Evolutionary conservation across 2,888 invertebrate species (phyloP).

Genomic region (Pomacea canaliculata): DNA sequence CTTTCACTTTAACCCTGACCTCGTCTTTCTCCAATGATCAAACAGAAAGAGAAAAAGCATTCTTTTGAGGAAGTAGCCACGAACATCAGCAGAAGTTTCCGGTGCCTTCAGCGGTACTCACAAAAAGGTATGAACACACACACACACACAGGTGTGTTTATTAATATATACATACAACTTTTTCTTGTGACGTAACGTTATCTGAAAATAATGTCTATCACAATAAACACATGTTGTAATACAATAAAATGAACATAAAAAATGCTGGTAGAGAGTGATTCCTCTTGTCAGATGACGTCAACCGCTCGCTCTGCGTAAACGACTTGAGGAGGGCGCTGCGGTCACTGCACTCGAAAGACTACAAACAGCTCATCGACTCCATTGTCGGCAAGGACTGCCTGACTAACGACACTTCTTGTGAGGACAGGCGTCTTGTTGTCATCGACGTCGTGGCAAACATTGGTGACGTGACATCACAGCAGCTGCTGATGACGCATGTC

Average conservation of each 20-base stretch:
- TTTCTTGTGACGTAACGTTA: not conserved
- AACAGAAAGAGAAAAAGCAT: conserved; percentile 3
- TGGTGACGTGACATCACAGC: conserved; percentile 40
- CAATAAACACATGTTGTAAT: not conserved
- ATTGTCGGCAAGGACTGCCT: conserved; percentile 36
- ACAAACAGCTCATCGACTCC: conserved; percentile 27
- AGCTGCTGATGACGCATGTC: conserved; percentile 37
- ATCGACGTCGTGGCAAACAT: conserved; percentile 43
- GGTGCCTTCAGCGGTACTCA: not conserved
- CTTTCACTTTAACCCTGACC: no score
- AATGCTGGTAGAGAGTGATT: not conserved
- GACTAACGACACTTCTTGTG: conserved; percentile 34
- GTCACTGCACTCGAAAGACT: conserved; percentile 37
- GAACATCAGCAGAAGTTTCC: conserved; percentile 1
- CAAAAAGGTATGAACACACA: not conserved
- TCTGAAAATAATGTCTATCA: not conserved
- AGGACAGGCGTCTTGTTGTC: conserved; percentile 39
- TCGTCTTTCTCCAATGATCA: no score
- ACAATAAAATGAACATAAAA: not conserved
- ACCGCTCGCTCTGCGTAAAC: conserved; percentile 44
- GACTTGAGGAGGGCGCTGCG: conserved; percentile 33
- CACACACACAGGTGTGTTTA: not conserved
- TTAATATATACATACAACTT: no score
- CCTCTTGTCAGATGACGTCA: conserved; percentile 35
- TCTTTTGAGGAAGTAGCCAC: not conserved